Evolutionary conservation across 2,797 vertebrate genomes (phyloP).

Genomic region (Silurus aristotelis): DNA sequence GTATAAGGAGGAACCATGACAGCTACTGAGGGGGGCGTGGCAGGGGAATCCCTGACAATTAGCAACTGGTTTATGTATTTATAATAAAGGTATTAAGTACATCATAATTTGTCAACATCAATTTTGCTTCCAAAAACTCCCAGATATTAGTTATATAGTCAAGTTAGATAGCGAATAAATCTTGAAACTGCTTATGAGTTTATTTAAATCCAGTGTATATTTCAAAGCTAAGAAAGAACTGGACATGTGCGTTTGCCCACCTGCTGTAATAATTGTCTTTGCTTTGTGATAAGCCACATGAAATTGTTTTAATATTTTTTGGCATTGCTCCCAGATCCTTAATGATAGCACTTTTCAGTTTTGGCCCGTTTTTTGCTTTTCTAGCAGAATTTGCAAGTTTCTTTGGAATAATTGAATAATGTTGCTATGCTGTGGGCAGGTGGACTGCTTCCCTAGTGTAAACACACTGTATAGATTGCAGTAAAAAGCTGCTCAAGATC

Average conservation of each 20-base stretch:
- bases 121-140: background rate
- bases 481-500: background rate
- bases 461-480: conserved; percentile 6
- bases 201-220: background rate
- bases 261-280: background rate
- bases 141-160: background rate
- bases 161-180: background rate
- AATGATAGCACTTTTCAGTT: background rate
- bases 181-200: background rate
- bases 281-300: background rate
- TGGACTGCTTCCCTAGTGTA: background rate
- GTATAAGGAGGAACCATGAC: too few species aligned
- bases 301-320: conserved; percentile 22
- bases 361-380: background rate
- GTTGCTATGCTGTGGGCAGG: conserved; percentile 4
- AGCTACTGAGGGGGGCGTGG: too few species aligned
- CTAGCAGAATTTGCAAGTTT: conserved; percentile 2
- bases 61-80: background rate
- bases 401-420: conserved; percentile 12
- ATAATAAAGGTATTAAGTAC: background rate
- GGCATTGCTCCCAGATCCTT: conserved; percentile 13
- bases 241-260: background rate
- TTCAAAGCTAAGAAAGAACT: background rate
- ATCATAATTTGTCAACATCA: background rate
- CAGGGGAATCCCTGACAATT: too few species aligned